Evolutionary conservation across 2,113 vertebrate genomes (phyloP), one percentile per base, ranked within the genome.

Genomic region (Halichoeres trimaculatus): DNA sequence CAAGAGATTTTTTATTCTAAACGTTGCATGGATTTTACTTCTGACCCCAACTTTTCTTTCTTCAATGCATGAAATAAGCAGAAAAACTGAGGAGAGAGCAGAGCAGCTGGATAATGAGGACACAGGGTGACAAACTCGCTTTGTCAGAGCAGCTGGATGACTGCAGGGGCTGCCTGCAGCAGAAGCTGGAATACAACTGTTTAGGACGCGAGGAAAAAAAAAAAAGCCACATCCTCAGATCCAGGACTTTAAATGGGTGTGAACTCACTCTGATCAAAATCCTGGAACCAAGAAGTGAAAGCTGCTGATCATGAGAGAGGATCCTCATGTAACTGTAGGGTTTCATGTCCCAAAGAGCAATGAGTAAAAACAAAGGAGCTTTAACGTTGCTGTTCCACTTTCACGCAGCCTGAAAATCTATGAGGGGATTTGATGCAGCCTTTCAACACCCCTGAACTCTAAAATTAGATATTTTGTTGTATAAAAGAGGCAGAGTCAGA

Each of bases 111-210:
- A 54, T 66, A 66, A 67, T 34, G 35, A 61, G 40, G 30, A 50
- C 23, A 36, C 26, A 59, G 47, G 35, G 20, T 1, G 47, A 65
- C 26, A 36, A 41, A 43, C 43, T 17, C 2, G 9, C 19, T 55
- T 45, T 24, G 6, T 73, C 14, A 20, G 38, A 55, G 14, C 54
- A 70, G 48, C 24, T 52, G 59, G 43, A 56, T 62, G 60, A 34
- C 54, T 65, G 53, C 40, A 55, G 77, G 51, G 10, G 22, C 20
- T 1, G 45, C 70, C 51, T 60, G 69, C 50, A 73, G 70, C 40
- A 54, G 61, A n/a, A 40, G 38, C 43, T 9, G 19, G 41, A 43
- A 43, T 43, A 16, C 13, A 16, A 43, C 41, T 17, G 41, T 43
- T 10, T 10, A 40, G 13, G 41, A 43, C 16, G 41, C 41, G 13